Conservation (phyloP, 2,888 invertebrate species). For the Macrosiphum euphorbiae region DNA sequence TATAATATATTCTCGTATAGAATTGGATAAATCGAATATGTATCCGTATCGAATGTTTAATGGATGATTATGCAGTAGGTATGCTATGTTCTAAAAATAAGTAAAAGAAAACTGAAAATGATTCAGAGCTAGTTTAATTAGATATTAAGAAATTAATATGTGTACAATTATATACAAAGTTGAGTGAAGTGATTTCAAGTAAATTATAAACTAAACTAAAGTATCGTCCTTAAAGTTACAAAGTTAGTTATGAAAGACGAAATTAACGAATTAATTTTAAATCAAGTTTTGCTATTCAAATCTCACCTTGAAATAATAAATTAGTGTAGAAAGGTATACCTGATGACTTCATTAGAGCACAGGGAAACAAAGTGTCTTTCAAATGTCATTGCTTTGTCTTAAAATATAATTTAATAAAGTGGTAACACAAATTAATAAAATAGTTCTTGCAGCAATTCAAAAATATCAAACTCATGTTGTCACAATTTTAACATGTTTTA, state of each 20-base stretch:
- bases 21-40: no score
- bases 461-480: background rate
- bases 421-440: no score
- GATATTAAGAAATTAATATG: background rate
- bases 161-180: background rate
- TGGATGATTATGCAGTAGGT: no score
- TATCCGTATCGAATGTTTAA: no score
- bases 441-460: background rate
- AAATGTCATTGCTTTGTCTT: background rate
- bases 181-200: background rate
- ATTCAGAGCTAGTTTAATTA: background rate
- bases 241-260: background rate
- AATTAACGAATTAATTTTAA: background rate
- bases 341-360: background rate
- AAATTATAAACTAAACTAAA: background rate
- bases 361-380: background rate
- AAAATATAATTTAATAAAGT: background rate
- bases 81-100: no score
- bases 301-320: background rate
- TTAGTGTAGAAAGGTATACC: background rate
- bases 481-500: background rate
- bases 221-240: background rate
- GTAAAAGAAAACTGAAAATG: background rate
- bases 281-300: background rate
- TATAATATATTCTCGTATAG: no score